A percentile compares a stretch with the other conserved stretches of the same genome.
Evolutionary conservation across 2,113 vertebrate genomes (phyloP).

Genomic region (Pleuronectes platessa): DNA sequence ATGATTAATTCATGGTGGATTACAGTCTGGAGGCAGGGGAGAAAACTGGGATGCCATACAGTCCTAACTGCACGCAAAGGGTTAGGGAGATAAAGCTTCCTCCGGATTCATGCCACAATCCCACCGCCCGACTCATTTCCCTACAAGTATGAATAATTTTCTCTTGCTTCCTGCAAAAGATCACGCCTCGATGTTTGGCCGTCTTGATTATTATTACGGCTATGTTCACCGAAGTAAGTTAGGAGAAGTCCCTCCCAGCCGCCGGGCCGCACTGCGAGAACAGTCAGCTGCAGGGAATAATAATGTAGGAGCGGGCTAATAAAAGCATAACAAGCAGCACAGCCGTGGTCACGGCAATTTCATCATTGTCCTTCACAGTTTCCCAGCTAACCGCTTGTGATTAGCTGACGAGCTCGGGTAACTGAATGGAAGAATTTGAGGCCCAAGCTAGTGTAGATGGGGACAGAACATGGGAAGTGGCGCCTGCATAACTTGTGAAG

Average conservation of each 20-base stretch:
- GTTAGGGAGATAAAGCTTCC: constrained; percentile 76
- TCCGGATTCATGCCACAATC: constrained; percentile 68
- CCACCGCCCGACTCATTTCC: constrained; percentile 50
- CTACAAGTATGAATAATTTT: constrained; percentile 61
- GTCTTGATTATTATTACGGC: constrained; percentile 58
- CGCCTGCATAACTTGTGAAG: constrained; percentile 46
- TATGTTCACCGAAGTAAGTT: constrained; percentile 42
- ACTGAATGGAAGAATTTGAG: constrained; percentile 45
- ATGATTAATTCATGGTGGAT: constrained; percentile 87
- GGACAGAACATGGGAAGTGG: constrained; percentile 12
- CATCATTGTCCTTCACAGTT: constrained; percentile 73
- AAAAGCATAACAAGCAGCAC: constrained; percentile 66
- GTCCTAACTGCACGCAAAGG: constrained; percentile 72
- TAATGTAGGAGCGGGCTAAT: constrained; percentile 53
- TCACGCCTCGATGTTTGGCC: constrained; percentile 51
- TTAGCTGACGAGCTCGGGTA: constrained; percentile 57
- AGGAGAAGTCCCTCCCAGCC: constrained; percentile 41
- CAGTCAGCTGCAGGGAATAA: constrained; percentile 53
- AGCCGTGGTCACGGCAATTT: constrained; percentile 62
- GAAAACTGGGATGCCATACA: constrained; percentile 69
- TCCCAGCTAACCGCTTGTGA: constrained; percentile 64
- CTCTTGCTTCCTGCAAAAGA: constrained; percentile 41
- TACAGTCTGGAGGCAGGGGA: constrained; percentile 77
- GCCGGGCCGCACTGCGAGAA: constrained; percentile 32
- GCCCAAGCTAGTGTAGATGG: background rate